A percentile compares a stretch with the other conserved stretches of the same genome.
phyloP scores from a whole-genome alignment of 1,140 invertebrate species.

The honey bee (Apis mellifera) region Amel_HAv3.1 CM009944.2:2219501-2220000 shows the following conservation, averaged over 20 bases:
- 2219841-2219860: neutral
- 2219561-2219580: no score
- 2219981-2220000: neutral
- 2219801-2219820: slow-evolving; percentile 8
- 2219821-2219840: slow-evolving; percentile 1
- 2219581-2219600: no score
- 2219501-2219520: no score
- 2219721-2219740: neutral
- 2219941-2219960: neutral
- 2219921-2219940: neutral
- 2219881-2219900: slow-evolving; percentile 9
- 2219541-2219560: no score
- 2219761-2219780: neutral
- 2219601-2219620: no score
- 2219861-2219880: slow-evolving; percentile 14
- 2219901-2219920: neutral
- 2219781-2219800: neutral
- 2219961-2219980: neutral
- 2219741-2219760: neutral
- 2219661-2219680: neutral
- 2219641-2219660: no score
- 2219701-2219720: neutral
- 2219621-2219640: no score
- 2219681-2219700: neutral
- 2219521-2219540: no score